Evolutionary conservation across 2,888 invertebrate species (phyloP), one percentile per base, ranked within the genome.

Genomic region (Anodontia alba): DNA sequence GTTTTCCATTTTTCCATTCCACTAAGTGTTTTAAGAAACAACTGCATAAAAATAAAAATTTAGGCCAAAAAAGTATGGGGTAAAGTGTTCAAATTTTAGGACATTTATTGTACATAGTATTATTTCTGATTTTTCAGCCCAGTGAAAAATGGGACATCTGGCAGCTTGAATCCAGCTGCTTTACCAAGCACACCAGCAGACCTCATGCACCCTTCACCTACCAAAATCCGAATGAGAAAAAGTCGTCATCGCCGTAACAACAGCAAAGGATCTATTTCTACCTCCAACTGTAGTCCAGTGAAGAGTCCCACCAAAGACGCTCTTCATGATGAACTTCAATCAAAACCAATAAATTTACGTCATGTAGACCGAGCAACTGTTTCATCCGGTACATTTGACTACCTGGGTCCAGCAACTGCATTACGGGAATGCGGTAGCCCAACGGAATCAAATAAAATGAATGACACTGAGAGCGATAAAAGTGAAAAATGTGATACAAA

Each of bases 241-340:
- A 91, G 90, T 20, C 91, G 94, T 17, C 94, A 94, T 86, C 91
- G 94, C 42, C 92, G 94, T 66, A 93, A 88, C 83, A 93, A 93
- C 87, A 94, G 93, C 83, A 92, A 93, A 62, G 94, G 93, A 49
- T 91, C 92, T 20, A 85, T 90, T 72, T 91, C 89, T 79, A 90
- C 90, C 79, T 87, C 90, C 68, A 88, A 84, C 69, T 86, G 87
- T 29, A 89, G 90, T 79, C 92, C 92, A 7, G 84, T 89, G 57
- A 92, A 90, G 82, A 90, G 91, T 78, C 91, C 92, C 10, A 89
- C 91, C 20, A 89, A 90, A 75, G 92, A 93, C 43, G 89, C 85
- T n/a, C 77, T 89, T n/a, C 90, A 91, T 36, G 88, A 90, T 36
- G 91, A 91, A 74, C 81, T 90, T 23, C 89, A 89, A 78, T 83